Evolutionary conservation across 1,140 invertebrate species (phyloP).

Genomic region (Neodiprion virginianus): DNA sequence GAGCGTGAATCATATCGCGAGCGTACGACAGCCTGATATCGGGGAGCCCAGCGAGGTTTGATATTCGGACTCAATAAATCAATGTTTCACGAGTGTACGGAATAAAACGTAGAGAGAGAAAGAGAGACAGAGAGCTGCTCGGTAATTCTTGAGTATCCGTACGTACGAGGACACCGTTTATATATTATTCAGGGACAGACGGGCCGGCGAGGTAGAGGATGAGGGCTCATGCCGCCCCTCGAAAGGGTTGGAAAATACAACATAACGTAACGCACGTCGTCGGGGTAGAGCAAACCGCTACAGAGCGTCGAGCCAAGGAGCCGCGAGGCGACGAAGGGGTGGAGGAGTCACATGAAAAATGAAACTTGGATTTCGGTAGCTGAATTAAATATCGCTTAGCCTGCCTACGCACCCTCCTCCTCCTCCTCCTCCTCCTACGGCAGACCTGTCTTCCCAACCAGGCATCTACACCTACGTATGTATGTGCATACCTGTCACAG

Average conservation of each 20-base stretch:
- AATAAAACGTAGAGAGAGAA: not conserved
- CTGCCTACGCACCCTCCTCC: not conserved
- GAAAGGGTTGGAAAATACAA: conserved; percentile 7
- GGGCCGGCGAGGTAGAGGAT: not conserved
- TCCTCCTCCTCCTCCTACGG: too few species aligned
- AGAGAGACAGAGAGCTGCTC: not conserved
- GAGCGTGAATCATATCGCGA: too few species aligned
- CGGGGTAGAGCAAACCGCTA: too few species aligned
- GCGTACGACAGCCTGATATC: too few species aligned
- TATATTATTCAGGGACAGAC: conserved; percentile 5
- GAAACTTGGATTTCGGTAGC: conserved; percentile 2
- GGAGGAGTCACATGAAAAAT: not conserved
- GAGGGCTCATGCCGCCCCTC: not conserved
- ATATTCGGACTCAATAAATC: conserved; percentile 1
- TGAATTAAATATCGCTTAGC: conserved; percentile 7
- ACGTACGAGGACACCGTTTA: conserved; percentile 6
- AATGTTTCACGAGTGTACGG: not conserved
- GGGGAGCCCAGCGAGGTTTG: not conserved
- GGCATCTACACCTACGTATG: too few species aligned
- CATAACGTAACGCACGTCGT: too few species aligned
- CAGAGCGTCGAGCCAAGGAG: not conserved
- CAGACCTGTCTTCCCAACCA: too few species aligned
- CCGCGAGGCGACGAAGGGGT: not conserved
- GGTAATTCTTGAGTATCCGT: not conserved
- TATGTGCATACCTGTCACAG: too few species aligned